Evolutionary conservation across 2,888 invertebrate species (phyloP).

Genomic region (Leptinotarsa haldemani): DNA sequence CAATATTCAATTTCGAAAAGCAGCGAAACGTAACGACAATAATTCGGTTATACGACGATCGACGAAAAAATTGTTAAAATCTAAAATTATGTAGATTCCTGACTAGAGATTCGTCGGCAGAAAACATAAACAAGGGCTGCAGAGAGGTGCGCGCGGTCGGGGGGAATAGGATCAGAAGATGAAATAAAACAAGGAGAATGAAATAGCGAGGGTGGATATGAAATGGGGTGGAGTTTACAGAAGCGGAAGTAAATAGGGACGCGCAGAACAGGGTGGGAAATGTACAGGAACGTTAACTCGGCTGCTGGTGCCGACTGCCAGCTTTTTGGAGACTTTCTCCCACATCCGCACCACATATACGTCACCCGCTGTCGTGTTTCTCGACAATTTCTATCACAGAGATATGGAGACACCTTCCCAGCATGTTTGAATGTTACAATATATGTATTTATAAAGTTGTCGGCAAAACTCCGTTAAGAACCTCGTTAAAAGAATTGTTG

Average conservation of each 20-base stretch:
- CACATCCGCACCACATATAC: slow-evolving; percentile 49
- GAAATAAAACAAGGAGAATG: slow-evolving; percentile 67
- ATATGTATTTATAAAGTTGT: background rate
- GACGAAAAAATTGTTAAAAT: slow-evolving; percentile 59
- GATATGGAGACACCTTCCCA: background rate
- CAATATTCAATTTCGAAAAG: slow-evolving; percentile 47
- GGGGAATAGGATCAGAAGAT: slow-evolving; percentile 63
- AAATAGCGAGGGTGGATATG: slow-evolving; percentile 68
- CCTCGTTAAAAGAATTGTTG: too few relatives aligned
- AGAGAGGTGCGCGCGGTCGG: slow-evolving; percentile 45
- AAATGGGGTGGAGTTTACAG: slow-evolving; percentile 67
- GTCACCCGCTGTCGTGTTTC: slow-evolving; percentile 43
- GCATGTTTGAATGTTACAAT: background rate
- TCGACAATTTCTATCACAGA: slow-evolving; percentile 11
- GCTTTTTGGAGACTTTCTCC: slow-evolving; percentile 49
- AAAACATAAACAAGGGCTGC: slow-evolving; percentile 58
- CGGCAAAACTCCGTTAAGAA: background rate
- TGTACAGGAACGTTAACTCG: slow-evolving; percentile 61
- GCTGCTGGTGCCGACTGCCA: slow-evolving; percentile 56
- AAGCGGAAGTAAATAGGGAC: slow-evolving; percentile 72
- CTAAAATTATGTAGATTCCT: slow-evolving; percentile 65
- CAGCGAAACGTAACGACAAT: slow-evolving; percentile 41
- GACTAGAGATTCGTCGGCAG: slow-evolving; percentile 61
- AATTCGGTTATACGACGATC: slow-evolving; percentile 50
- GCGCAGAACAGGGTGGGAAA: slow-evolving; percentile 62